Conservation (phyloP, 2,888 invertebrate genomes). For the Plagodis pulveraria region DNA sequence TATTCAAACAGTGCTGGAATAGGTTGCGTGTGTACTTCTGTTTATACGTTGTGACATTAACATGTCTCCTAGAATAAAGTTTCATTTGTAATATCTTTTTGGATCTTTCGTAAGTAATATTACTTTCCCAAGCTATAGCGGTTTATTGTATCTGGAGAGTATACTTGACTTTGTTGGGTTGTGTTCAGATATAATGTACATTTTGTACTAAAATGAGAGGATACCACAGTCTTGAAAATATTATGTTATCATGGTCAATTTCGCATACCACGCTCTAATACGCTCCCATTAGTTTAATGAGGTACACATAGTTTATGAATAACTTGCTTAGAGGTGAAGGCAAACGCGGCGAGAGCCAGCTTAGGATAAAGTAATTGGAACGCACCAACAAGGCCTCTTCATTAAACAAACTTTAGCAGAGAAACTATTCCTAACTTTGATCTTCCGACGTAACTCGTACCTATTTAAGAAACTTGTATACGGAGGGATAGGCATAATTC, state of each 20-base stretch:
- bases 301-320: slow-evolving; percentile 7
- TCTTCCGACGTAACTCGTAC: slow-evolving; percentile 6
- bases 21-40: slow-evolving; percentile 34
- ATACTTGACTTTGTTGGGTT: too few relatives aligned
- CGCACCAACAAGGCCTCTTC: slow-evolving; percentile 7
- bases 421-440: slow-evolving; percentile 13
- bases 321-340: slow-evolving; percentile 16
- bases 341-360: slow-evolving; percentile 10
- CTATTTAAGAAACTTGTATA: not conserved
- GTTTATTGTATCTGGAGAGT: too few relatives aligned
- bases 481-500: too few relatives aligned
- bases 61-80: slow-evolving; percentile 11
- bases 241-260: too few relatives aligned
- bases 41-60: slow-evolving; percentile 39
- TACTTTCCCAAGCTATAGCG: too few relatives aligned
- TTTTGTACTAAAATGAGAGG: not conserved
- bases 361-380: slow-evolving; percentile 14
- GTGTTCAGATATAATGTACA: too few relatives aligned
- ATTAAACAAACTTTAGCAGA: slow-evolving; percentile 19
- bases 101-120: not conserved
- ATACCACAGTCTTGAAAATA: not conserved
- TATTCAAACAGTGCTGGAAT: slow-evolving; percentile 35
- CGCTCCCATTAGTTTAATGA: slow-evolving; percentile 7
- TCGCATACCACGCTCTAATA: not conserved
- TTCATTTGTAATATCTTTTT: not conserved